Evolutionary conservation across 1,140 invertebrate species (phyloP), one percentile per base, ranked within the genome.

Genomic region (Colletes latitarsis): DNA sequence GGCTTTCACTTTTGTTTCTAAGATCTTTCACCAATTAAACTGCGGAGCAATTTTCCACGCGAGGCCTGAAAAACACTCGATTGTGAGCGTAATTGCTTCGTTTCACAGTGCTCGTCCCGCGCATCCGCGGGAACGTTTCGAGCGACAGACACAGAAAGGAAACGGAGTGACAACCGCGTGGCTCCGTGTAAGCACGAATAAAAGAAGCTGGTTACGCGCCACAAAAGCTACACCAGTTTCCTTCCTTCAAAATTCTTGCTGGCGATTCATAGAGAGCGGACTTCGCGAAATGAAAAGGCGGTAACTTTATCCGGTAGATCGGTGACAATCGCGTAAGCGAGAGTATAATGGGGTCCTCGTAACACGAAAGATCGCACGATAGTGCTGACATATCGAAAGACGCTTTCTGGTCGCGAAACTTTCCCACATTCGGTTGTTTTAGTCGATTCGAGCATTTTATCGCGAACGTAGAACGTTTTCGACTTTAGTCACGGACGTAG

Each of bases 11-110:
- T 30, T 60, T 46, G 30, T 74, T 64, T 21, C 8, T 4, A 14
- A 14, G 5, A 15, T 74, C 58, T 74, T 74, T 74, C 72, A 5
- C 72, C 30, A n/a, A 52, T 64, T 64, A 64, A 41, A 15, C 6
- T 8, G 41, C n/a, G 30, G 9, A 5, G 41, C 8, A 55, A 60
- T 49, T 72, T 72, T 72, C 62, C 70, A 60, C 41, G 19, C 43
- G 9, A 49, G 46, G 62, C 55, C 15, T 15, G 3, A 68, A 53
- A 17, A 52, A 21, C 6, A n/a, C 39, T 64, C 39, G 17, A 43
- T 63, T 14, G 60, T 1, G 60, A 43, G 4, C 6, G 43, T 69
- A 46, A 69, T 72, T 62, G 57, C 14, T 49, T 12, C 57, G 6
- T 15, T 62, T 15, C 55, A 1, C 2, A n/a, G 4, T 6, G 6